Base-by-base conservation (phyloP, 2,888 invertebrate genomes). In the Acanthosepion pharaonis region DNA sequence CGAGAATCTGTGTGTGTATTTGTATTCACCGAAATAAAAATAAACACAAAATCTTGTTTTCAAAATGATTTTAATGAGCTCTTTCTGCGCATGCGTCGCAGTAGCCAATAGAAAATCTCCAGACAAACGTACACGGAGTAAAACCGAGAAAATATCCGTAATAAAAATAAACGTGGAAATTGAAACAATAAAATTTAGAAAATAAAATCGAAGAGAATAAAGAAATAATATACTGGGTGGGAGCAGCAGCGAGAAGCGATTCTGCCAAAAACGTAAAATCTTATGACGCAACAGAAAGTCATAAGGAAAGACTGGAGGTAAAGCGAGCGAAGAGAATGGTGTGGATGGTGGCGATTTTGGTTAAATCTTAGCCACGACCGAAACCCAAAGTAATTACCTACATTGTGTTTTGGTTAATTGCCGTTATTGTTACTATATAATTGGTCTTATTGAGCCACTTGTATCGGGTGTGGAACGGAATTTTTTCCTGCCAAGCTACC, bases 401-500 rank as follows among this genome's bases (percentile, higher is more conserved):
- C n/a, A 78, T 78, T 78, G 78, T 78, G n/a, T 78, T 78, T 78
- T 15, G 78, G 78, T 78, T 78, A 78, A 78, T 78, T 78, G n/a
- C 15, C 6, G n/a, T 78, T 28, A 78, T 78, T 78, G 78, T 78
- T 78, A 78, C 78, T 78, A 6, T 5, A 78, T 78, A 78, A 78
- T 78, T 78, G 78, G 78, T 28, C n/a, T 28, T 78, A 78, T n/a
- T 78, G 78, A 78, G 9, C n/a, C n/a, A 78, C n/a, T 78, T n/a
- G 78, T n/a, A 78, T 2, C 78, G 78, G 78, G 78, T 64, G 78
- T 9, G 78, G 6, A n/a, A n/a, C 8, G 28, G 9, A 11, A 28
- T 78, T n/a, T 78, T n/a, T 6, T 78, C 11, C n/a, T n/a, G n/a
- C 11, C 78, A 78, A 28, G 25, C 8, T 25, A 25, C 8, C 64